Conservation (phyloP, 2,797 vertebrate genomes). For the Coregonus sp. region DNA sequence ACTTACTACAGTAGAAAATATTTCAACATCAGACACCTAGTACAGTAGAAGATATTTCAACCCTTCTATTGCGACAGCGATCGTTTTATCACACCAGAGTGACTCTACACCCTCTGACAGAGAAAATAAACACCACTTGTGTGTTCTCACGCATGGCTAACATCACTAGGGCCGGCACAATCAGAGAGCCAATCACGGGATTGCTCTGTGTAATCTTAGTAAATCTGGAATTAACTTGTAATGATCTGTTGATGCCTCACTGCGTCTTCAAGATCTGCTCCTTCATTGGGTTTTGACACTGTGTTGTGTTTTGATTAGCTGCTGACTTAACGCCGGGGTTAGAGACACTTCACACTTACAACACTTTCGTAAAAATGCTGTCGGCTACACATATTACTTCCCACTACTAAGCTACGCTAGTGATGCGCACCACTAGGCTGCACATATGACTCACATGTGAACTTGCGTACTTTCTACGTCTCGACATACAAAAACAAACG, state of each 20-base stretch:
- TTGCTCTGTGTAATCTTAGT: slow-evolving; percentile 15
- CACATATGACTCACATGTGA: no score
- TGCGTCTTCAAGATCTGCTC: neutral
- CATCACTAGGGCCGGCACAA: slow-evolving; percentile 29
- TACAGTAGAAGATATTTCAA: neutral
- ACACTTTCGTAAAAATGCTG: no score
- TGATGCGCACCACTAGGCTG: no score
- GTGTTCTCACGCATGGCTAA: slow-evolving; percentile 50
- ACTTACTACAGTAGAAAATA: no score
- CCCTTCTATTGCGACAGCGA: slow-evolving; percentile 24
- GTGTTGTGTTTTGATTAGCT: neutral
- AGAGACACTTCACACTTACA: no score
- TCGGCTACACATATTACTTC: no score
- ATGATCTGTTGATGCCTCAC: slow-evolving; percentile 17
- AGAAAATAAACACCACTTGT: slow-evolving; percentile 55
- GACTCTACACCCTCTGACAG: slow-evolving; percentile 24
- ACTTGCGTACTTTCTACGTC: no score
- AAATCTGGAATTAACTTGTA: slow-evolving; percentile 36
- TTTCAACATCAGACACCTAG: no score
- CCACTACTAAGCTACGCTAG: no score
- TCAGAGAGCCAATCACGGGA: slow-evolving; percentile 37
- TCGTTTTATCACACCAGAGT: slow-evolving; percentile 43
- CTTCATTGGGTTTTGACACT: neutral
- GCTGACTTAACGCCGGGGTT: neutral
- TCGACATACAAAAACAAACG: no score